Percentiles rank a stretch among this genome's conserved stretches.
phyloP scores from a whole-genome alignment of 2,113 vertebrate genomes.

The Misgurnus mizolepis region DNA sequence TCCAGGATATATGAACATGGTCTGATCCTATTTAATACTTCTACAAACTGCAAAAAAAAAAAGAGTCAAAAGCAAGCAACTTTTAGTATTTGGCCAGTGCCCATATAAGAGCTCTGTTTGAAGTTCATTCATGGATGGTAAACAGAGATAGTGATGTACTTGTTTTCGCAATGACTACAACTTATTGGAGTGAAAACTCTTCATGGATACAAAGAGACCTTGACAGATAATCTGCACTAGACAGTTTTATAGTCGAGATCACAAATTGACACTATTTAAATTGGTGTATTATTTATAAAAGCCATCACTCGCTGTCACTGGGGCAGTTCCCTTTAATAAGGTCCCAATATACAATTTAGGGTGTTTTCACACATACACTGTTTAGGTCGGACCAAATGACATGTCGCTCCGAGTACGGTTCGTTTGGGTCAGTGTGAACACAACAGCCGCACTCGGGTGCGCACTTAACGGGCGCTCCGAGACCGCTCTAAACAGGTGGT shows the following conservation, averaged over 20 bases:
- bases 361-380: no score
- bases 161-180: conserved; percentile 29
- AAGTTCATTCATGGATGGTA: conserved; percentile 38
- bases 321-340: no score
- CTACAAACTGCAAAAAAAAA: background rate
- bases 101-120: background rate
- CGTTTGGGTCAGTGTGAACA: no score
- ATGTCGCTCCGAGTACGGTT: no score
- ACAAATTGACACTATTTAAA: no score
- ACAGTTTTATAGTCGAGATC: background rate
- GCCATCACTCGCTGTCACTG: no score
- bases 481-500: no score
- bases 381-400: no score
- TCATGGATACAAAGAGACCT: conserved; percentile 12
- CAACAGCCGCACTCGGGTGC: no score
- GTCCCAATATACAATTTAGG: no score
- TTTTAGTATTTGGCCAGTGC: background rate
- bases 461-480: no score
- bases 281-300: no score
- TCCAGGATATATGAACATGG: background rate
- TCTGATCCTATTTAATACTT: background rate
- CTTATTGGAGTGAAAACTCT: background rate
- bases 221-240: conserved; percentile 21
- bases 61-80: background rate
- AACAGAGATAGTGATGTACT: conserved; percentile 43